These are phyloP conservation scores for Dascillus cervinus DNA, from an alignment of 2,888 invertebrate genomes.

Conservation along the genomic window DNA sequence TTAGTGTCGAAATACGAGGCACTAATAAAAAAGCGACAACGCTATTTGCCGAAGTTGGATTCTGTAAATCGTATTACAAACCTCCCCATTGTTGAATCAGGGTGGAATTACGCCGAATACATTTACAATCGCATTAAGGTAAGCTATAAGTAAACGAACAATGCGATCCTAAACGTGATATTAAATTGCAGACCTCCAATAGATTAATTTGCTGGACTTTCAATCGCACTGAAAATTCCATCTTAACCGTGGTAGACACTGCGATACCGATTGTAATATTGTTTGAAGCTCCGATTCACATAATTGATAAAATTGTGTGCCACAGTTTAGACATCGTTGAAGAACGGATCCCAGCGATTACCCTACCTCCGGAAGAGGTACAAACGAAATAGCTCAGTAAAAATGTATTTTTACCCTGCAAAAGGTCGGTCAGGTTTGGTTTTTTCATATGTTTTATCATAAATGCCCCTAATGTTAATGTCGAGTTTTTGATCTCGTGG, in stretches of 20 bases:
- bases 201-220: slow-evolving; percentile 68
- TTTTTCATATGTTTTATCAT: too few species aligned
- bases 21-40: not conserved
- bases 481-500: too few species aligned
- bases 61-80: slow-evolving; percentile 67
- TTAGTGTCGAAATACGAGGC: slow-evolving; percentile 5
- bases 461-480: too few species aligned
- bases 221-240: slow-evolving; percentile 64
- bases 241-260: slow-evolving; percentile 63
- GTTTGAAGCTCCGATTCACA: slow-evolving; percentile 63
- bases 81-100: slow-evolving; percentile 75
- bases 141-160: too few species aligned
- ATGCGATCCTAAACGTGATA: too few species aligned
- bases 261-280: slow-evolving; percentile 67
- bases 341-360: slow-evolving; percentile 71
- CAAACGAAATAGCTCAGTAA: slow-evolving; percentile 34
- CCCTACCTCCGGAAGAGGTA: slow-evolving; percentile 79
- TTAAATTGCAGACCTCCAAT: slow-evolving; percentile 60
- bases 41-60: slow-evolving; percentile 51
- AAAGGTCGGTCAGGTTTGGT: too few species aligned
- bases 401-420: too few species aligned
- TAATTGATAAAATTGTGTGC: slow-evolving; percentile 70
- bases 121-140: slow-evolving; percentile 73
- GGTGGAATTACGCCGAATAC: slow-evolving; percentile 65
- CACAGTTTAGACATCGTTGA: slow-evolving; percentile 81